phyloP scores from a whole-genome alignment of 2,888 invertebrate genomes.

The Nymphalis urticae region DNA sequence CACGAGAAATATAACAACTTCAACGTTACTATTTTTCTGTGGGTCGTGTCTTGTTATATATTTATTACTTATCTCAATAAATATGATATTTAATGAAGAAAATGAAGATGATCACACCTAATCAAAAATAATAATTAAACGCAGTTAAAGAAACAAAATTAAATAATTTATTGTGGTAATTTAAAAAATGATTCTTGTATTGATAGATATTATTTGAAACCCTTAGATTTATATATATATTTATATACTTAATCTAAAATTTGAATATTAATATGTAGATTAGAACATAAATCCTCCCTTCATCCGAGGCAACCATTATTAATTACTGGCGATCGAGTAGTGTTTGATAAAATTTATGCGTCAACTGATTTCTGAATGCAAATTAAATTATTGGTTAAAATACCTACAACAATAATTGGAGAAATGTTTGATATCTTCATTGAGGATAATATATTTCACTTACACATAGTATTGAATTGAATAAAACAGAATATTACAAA shows the following conservation, averaged over 20 bases:
- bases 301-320: constrained; percentile 29
- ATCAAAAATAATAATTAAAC: too few species aligned
- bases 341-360: constrained; percentile 27
- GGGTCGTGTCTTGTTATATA: too few species aligned
- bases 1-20: too few species aligned
- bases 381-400: constrained; percentile 16
- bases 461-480: too few species aligned
- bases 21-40: too few species aligned
- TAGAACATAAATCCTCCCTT: constrained; percentile 32
- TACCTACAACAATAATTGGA: not conserved
- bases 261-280: constrained; percentile 29
- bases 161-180: too few species aligned
- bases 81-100: too few species aligned
- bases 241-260: constrained; percentile 6
- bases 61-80: too few species aligned
- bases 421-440: not conserved
- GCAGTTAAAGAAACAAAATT: too few species aligned
- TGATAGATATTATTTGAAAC: not conserved
- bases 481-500: too few species aligned
- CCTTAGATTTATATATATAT: constrained; percentile 15
- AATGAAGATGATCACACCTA: too few species aligned
- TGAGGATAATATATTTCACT: not conserved
- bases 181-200: too few species aligned
- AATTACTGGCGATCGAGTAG: constrained; percentile 30
- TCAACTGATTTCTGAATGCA: constrained; percentile 30